Base-by-base conservation (phyloP, 1,140 invertebrate species). In the Gryllus bimaculatus region DNA sequence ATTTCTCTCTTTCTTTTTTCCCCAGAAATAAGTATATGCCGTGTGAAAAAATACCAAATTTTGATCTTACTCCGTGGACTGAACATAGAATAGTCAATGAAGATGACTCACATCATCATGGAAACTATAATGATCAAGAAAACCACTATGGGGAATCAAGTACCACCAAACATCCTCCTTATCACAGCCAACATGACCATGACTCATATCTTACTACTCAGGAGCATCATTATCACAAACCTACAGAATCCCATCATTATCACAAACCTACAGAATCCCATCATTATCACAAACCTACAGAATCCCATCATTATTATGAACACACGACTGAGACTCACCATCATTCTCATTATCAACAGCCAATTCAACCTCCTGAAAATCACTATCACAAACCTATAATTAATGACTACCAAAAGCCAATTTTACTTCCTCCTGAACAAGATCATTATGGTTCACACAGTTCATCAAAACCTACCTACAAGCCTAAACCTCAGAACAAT, bases 41-140 rank as follows among this genome's bases (percentile, higher is more conserved):
- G 10, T 79, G 78, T 75, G 78, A 78, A 20, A 74, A 49, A n/a
- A 79, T 79, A 26, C 73, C 74, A 15, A 49, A 74, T 20, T 79
- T 79, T 47, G 54, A 79, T 49, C 48, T 79, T 18, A 79, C 66
- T 20, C 74, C 78, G 26, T 79, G 78, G 78, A 10, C 47, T 18
- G 78, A 79, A 47, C 73, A 75, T 10, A 18, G 20, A 8, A 79
- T 73, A 48, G 39, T 73, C n/a, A 48, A 74, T 47, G 18, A 74
- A n/a, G 20, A 47, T 20, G 49, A 79, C 73, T 21, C 74, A 48
- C 47, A 47, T 77, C 74, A 21, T 75, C 8, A 75, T 39, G n/a
- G 48, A 20, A 5, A 77, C n/a, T 6, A 54, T 77, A n/a, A 77
- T 8, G 47, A 48, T 6, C 8, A 75, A 15, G 12, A 21, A 15